Base-by-base conservation (phyloP, 2,113 vertebrate species). In the Vidua chalybeata region DNA sequence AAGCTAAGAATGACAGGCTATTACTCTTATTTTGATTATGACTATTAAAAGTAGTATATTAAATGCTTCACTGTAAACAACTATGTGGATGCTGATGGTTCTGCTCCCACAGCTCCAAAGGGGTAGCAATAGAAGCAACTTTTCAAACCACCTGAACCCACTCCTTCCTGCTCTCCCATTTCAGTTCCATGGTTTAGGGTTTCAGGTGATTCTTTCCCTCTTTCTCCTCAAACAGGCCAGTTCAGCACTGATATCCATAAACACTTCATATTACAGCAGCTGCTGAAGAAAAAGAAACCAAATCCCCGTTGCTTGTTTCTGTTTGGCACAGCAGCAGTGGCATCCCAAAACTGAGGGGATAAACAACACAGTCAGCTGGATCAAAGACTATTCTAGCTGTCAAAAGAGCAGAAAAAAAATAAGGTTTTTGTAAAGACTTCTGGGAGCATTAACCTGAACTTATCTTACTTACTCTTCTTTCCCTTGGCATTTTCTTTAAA, bases 211-310 rank as follows among this genome's bases (percentile, higher is more conserved):
- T 15, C n/a, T 33, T 79, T 23, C 23, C 64, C n/a, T 61, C 15
- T 35, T 56, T 55, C 55, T 74, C 30, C 52, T 35, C 30, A 20
- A 30, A 68, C 2, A 55, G 23, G 17, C 18, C 37, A 81, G 30
- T 27, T 71, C n/a, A 74, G 26, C 22, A 26, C 8, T 3, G 24
- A 37, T 7, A 22, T 12, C 35, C 56, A 62, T 8, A 21, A 63
- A 51, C 2, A 6, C 4, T 14, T 49, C 55, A 10, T 1, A 16
- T 14, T 8, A 46, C 0, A 4, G 33, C 28, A 48, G 49, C 21
- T 48, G 43, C 33, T 78, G 11, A 46, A 90, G 27, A 3, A 11
- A 11, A 61, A 41, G 35, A 62, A 51, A 14, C 27, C 23, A 13
- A 80, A 23, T 9, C 18, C 54, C 15, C 35, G 37, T 19, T 62